Evolutionary conservation across 2,797 vertebrate genomes (phyloP), one percentile per base, ranked within the genome.

Genomic region (Artibeus jamaicensis): DNA sequence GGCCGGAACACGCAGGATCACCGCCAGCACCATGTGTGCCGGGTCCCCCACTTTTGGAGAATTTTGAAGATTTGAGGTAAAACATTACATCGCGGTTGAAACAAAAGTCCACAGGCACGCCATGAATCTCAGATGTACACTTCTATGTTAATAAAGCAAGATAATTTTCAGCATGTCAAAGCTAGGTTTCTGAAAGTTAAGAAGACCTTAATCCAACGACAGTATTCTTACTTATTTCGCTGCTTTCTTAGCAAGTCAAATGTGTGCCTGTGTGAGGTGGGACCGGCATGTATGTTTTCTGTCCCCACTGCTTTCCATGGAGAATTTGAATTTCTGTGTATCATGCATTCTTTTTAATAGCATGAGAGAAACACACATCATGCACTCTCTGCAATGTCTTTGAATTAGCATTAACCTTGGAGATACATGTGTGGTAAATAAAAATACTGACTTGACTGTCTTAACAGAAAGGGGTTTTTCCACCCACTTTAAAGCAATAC

Each of bases 401-500:
- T 77, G 26, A 71, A 55, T 70, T 89, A 76, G 10, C 46, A 76
- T 90, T 85, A 86, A 15, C 71, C n/a, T 91, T 77, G 22, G 46
- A 86, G 14, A 57, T 68, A 39, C 6, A 19, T 8, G 15, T 32
- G 19, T 57, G 2, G 34, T 55, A 76, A 95, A 48, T 89, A 26
- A 93, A 93, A 86, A 87, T 70, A 53, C 86, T 95, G 89, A 77
- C 18, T 59, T 95, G 89, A 77, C 18, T 59, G 11, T 85, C 92
- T 86, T 74, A 93, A 83, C 78, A 71, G 21, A 82, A 94, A 68
- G 1, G 1, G 62, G 10, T 89, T 95, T 91, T 93, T 88, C 11
- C 89, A 89, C 18, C 6, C 79, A 2, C 59, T 92, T 57, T 42
- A 76, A 70, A 71, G 3, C 44, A 91, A 3, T 89, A 32, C 89